These are phyloP conservation scores for Podarcis muralis DNA, from an alignment of 2,113 vertebrate species.

Conservation along the genomic window DNA sequence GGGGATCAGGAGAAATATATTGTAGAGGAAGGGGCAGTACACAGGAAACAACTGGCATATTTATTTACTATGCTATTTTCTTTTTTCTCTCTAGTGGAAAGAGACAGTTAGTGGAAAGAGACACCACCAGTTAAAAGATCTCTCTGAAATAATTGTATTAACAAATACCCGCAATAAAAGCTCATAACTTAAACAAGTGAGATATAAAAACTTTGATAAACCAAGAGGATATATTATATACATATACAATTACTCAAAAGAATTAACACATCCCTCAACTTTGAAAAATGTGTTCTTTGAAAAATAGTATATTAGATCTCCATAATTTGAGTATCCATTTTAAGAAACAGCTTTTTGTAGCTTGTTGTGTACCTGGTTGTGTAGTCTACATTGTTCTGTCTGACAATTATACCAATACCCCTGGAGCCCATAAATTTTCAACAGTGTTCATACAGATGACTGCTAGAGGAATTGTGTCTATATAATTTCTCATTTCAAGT, in stretches of 20 bases:
- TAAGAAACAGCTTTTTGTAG: not conserved
- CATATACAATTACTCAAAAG: not conserved
- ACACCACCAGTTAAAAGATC: not conserved
- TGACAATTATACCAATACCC: conserved; percentile 22
- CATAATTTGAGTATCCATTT: not conserved
- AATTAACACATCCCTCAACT: not conserved
- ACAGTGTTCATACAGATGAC: conserved; percentile 17
- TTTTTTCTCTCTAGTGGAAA: not conserved
- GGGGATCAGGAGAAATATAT: conserved; percentile 57
- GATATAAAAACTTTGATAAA: conserved; percentile 16
- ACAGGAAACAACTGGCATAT: conserved; percentile 37
- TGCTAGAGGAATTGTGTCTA: not conserved
- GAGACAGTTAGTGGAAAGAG: not conserved
- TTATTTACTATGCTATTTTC: conserved; percentile 39
- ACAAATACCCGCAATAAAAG: conserved; percentile 10
- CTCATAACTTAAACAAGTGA: conserved; percentile 18
- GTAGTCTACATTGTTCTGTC: conserved; percentile 34
- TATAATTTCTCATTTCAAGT: not conserved
- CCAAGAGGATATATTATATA: conserved; percentile 14
- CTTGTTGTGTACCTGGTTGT: not conserved
- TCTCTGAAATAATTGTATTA: not conserved
- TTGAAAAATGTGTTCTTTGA: not conserved
- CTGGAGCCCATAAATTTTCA: not conserved
- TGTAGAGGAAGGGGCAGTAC: conserved; percentile 40
- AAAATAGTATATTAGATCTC: not conserved